phyloP scores from a whole-genome alignment of 92 coral and sea anemone genomes.

The Blastomussa wellsi region DNA sequence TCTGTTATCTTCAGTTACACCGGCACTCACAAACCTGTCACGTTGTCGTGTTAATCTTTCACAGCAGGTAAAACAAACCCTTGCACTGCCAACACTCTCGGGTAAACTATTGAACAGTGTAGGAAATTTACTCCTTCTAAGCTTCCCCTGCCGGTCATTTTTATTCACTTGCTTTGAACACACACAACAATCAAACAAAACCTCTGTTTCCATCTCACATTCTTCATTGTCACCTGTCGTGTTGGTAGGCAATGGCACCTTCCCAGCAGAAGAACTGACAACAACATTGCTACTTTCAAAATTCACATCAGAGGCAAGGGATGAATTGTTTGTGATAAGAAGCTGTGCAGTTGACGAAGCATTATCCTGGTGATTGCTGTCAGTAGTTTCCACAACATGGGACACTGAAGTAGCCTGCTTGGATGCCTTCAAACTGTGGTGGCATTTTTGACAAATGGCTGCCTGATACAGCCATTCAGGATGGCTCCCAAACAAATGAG shows the following conservation, averaged over 20 bases:
- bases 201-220: background rate
- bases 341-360: background rate
- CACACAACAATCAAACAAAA: conserved; percentile 63
- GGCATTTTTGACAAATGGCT: conserved; percentile 80
- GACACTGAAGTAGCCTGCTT: background rate
- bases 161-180: conserved; percentile 61
- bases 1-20: conserved; percentile 71
- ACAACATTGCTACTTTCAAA: background rate
- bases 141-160: conserved; percentile 56
- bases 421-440: conserved; percentile 32
- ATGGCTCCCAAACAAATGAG: conserved; percentile 89
- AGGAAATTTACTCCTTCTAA: conserved; percentile 71
- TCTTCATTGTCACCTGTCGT: background rate
- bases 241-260: background rate
- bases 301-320: background rate
- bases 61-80: conserved; percentile 70
- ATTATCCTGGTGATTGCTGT: background rate
- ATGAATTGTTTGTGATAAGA: background rate
- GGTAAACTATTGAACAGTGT: conserved; percentile 62
- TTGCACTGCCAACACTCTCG: conserved; percentile 62
- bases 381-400: background rate
- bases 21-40: conserved; percentile 70
- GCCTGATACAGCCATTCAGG: conserved; percentile 99
- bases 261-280: background rate
- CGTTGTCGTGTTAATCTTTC: conserved; percentile 75